Conservation (phyloP, 2,113 vertebrate species). For the Rhadina sibilatrix region DNA sequence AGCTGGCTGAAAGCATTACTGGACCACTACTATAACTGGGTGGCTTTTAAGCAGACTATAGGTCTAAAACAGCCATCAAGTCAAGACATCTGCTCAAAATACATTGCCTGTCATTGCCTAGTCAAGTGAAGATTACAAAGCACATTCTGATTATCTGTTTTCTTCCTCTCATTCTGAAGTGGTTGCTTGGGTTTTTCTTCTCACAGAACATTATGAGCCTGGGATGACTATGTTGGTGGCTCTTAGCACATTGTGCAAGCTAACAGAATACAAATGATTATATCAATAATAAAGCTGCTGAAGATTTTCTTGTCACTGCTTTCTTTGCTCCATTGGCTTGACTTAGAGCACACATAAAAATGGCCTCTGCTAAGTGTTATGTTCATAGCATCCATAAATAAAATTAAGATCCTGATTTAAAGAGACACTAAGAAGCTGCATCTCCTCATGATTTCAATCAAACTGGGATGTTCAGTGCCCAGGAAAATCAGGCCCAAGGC, state of each 20-base stretch:
- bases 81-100: background rate
- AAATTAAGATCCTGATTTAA: constrained; percentile 52
- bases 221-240: background rate
- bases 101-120: background rate
- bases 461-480: background rate
- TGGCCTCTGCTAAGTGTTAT: constrained; percentile 26
- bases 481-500: background rate
- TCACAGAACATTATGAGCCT: background rate
- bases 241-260: background rate
- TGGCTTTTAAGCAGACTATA: background rate
- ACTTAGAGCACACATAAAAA: constrained; percentile 60
- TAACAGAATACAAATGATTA: constrained; percentile 54
- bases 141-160: constrained; percentile 11
- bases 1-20: background rate
- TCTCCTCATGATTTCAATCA: constrained; percentile 25
- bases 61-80: background rate
- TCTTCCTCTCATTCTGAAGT: constrained; percentile 4
- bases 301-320: constrained; percentile 53
- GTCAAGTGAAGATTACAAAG: constrained; percentile 24
- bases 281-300: constrained; percentile 48
- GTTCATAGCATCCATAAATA: constrained; percentile 48
- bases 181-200: constrained; percentile 3
- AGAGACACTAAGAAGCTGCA: constrained; percentile 30
- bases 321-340: constrained; percentile 56
- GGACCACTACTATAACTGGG: background rate